Conservation (phyloP, 2,888 invertebrate genomes). For the Drosophila mettleri region DNA sequence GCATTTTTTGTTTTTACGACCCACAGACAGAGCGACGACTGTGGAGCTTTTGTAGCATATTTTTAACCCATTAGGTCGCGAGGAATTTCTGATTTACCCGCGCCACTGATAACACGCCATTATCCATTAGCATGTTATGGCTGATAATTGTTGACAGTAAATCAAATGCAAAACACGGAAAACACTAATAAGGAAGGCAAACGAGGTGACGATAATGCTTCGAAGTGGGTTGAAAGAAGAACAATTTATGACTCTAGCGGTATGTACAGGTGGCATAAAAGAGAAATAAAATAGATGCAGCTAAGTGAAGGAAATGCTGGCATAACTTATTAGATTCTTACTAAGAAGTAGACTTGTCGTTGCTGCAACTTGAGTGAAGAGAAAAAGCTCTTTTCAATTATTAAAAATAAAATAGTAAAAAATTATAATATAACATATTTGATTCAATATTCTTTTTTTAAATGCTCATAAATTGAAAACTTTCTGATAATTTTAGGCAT, state of each 20-base stretch:
- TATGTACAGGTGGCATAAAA: not conserved
- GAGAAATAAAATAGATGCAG: not conserved
- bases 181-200: slow-evolving; percentile 34
- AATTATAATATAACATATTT: no score
- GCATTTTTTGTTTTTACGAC: slow-evolving; percentile 59
- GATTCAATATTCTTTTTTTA: no score
- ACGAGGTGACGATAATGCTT: slow-evolving; percentile 27
- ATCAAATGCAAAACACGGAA: slow-evolving; percentile 38
- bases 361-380: no score
- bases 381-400: no score
- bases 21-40: slow-evolving; percentile 55
- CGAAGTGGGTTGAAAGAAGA: slow-evolving; percentile 3
- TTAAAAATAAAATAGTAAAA: no score
- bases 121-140: slow-evolving; percentile 44
- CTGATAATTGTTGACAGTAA: slow-evolving; percentile 52
- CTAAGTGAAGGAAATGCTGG: not conserved
- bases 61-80: slow-evolving; percentile 46
- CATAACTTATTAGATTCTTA: not conserved
- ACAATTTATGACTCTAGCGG: slow-evolving; percentile 17
- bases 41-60: slow-evolving; percentile 13
- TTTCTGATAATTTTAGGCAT: no score
- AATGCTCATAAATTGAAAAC: no score
- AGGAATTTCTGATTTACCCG: slow-evolving; percentile 15
- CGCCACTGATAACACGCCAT: slow-evolving; percentile 28
- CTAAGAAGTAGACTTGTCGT: no score